Percentiles rank a stretch among this genome's conserved stretches.
Conservation (phyloP, 2,888 invertebrate species). For the Chaetogeoica ovagalla region DNA sequence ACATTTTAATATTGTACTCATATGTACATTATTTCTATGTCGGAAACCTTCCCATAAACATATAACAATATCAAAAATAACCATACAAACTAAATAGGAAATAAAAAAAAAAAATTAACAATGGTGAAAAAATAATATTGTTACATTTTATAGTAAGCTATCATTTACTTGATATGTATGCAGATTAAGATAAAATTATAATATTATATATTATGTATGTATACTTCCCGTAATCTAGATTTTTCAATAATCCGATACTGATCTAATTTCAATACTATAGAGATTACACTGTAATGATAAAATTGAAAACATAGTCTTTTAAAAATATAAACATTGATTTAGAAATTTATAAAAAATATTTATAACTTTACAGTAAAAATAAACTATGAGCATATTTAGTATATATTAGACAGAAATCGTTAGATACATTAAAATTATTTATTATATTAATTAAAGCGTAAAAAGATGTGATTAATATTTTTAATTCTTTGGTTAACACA, state of each 20-base stretch:
- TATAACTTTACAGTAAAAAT: background rate
- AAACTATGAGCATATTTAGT: background rate
- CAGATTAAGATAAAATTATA: background rate
- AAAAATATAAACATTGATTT: background rate
- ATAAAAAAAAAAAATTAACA: slow-evolving; percentile 14
- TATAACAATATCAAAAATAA: no score
- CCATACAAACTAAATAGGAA: no score
- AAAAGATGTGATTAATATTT: background rate
- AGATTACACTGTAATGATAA: no score
- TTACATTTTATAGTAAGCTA: no score
- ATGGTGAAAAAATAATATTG: background rate
- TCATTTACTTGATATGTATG: no score
- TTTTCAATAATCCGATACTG: no score
- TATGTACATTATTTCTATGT: no score
- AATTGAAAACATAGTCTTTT: background rate
- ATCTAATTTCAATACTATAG: no score
- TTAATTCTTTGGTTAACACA: background rate
- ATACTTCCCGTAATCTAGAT: no score
- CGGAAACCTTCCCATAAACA: no score
- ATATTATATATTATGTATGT: no score
- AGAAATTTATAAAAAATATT: background rate
- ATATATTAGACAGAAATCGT: background rate
- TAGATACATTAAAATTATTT: background rate
- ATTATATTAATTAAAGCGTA: background rate
- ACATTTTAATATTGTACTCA: no score